Percentiles rank a stretch among this genome's conserved stretches.
Evolutionary conservation across 2,888 invertebrate species (phyloP).

Genomic region (Drosophila stalkeri): DNA sequence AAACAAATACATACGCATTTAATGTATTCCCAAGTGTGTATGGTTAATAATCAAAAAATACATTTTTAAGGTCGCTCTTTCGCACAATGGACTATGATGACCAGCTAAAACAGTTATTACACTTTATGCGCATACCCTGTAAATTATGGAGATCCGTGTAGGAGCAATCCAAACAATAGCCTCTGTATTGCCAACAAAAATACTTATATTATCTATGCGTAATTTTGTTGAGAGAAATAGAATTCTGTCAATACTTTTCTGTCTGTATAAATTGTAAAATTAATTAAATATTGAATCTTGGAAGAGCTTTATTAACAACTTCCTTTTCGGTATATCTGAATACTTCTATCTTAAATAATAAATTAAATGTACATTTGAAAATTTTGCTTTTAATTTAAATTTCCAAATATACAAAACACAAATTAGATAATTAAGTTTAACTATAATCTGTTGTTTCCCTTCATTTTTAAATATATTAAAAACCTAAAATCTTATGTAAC

Average conservation of each 20-base stretch:
- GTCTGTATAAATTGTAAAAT: background rate
- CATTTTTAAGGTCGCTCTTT: constrained; percentile 60
- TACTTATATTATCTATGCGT: background rate
- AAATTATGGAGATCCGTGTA: background rate
- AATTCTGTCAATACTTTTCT: background rate
- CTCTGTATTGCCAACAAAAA: too few species aligned
- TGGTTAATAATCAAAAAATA: constrained; percentile 63
- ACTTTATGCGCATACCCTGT: constrained; percentile 5
- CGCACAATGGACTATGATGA: constrained; percentile 56
- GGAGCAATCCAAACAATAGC: too few species aligned
- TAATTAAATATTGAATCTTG: background rate
- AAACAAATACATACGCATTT: background rate
- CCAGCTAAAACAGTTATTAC: constrained; percentile 14
- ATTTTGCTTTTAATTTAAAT: too few species aligned
- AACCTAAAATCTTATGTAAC: too few species aligned
- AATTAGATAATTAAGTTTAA: too few species aligned
- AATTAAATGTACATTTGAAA: too few species aligned
- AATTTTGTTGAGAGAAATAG: background rate
- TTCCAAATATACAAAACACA: too few species aligned
- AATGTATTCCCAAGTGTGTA: constrained; percentile 4
- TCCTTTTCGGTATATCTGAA: too few species aligned
- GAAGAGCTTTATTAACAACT: background rate
- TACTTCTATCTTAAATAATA: too few species aligned
- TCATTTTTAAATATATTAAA: too few species aligned
- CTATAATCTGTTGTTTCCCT: too few species aligned